phyloP scores from a whole-genome alignment of 2,797 vertebrate genomes.

The Coregonus sp. region DNA sequence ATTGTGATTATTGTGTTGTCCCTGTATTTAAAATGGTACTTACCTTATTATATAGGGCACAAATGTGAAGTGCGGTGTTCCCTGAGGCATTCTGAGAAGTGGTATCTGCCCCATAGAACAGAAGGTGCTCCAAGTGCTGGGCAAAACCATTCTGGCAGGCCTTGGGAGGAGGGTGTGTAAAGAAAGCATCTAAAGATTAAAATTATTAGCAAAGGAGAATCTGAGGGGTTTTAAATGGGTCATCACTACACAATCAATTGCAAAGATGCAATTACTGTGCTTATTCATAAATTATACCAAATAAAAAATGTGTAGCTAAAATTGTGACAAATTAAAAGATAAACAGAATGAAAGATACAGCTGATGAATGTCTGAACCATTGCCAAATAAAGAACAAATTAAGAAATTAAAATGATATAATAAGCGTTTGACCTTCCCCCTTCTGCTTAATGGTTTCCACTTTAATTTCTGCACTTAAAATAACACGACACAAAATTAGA shows the following conservation, averaged over 20 bases:
- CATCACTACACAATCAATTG: not conserved
- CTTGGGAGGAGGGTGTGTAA: constrained; percentile 65
- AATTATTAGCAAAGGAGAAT: not conserved
- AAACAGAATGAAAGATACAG: not conserved
- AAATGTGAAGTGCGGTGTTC: constrained; percentile 90
- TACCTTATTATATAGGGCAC: constrained; percentile 92
- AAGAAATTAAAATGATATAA: not conserved
- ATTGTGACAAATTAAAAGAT: not conserved
- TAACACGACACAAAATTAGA: not conserved
- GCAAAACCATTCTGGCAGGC: constrained; percentile 90
- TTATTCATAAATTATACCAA: too few relatives aligned
- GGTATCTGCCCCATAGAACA: constrained; percentile 90
- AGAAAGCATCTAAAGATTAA: constrained; percentile 7
- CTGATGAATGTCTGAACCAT: not conserved
- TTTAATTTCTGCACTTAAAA: not conserved
- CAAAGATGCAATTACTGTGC: not conserved
- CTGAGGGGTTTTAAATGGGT: not conserved
- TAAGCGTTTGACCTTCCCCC: not conserved
- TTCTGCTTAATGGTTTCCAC: not conserved
- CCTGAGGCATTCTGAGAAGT: constrained; percentile 89
- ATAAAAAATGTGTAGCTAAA: not conserved
- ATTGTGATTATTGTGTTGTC: not conserved
- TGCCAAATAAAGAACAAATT: too few relatives aligned
- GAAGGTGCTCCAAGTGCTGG: constrained; percentile 90
- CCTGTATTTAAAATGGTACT: not conserved